phyloP scores from a whole-genome alignment of 2,113 vertebrate species.

The Cyrtonyx montezumae region DNA sequence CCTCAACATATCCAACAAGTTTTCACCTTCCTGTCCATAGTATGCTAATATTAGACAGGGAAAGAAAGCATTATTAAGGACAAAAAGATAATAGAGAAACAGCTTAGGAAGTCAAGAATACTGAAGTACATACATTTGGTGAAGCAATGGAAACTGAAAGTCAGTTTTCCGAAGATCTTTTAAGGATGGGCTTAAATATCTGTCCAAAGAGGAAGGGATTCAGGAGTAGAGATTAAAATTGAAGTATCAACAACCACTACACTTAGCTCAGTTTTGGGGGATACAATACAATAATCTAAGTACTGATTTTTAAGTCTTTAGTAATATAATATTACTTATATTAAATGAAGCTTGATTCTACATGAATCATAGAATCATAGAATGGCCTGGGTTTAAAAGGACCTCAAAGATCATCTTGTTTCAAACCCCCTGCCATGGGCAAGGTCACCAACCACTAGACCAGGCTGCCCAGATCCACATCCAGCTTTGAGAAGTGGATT shows the following conservation, averaged over 20 bases:
- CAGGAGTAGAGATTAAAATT: neutral
- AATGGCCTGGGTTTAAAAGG: no score
- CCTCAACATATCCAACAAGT: neutral
- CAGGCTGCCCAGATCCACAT: no score
- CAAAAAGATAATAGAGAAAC: neutral
- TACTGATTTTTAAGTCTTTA: neutral
- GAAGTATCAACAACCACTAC: neutral
- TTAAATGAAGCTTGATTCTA: neutral
- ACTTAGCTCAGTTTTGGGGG: neutral
- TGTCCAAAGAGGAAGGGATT: neutral
- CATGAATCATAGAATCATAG: neutral
- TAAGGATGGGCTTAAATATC: neutral
- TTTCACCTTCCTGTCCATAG: neutral
- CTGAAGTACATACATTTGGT: neutral
- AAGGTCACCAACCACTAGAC: no score
- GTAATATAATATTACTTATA: neutral
- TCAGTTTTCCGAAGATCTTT: neutral
- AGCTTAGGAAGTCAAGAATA: neutral
- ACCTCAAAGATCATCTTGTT: no score
- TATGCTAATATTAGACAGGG: neutral
- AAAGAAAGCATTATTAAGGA: neutral
- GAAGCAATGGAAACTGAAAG: neutral
- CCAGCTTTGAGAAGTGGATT: neutral
- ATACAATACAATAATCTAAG: neutral
- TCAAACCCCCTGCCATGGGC: no score